A percentile compares a stretch with the other conserved stretches of the same genome.
These are phyloP conservation scores for Amphiura filiformis DNA, from an alignment of 35 echinoderm and acorn worm genomes.

Conservation along the genomic window DNA sequence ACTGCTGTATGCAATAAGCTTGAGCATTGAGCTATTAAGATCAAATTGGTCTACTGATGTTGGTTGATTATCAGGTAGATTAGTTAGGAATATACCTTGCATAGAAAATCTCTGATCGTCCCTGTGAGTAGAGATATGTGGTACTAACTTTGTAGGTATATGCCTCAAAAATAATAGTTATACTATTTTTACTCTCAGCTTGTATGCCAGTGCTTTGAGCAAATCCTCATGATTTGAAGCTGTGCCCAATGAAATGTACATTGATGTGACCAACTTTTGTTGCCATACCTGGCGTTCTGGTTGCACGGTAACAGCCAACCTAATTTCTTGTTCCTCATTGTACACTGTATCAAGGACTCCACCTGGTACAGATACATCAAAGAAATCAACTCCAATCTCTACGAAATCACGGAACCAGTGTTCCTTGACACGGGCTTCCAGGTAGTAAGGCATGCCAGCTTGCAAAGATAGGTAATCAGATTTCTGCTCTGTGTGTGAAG, in stretches of 20 bases:
- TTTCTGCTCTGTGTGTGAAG: not conserved
- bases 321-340: constrained; percentile 29
- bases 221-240: too few relatives aligned
- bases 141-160: too few relatives aligned
- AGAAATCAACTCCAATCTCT: constrained; percentile 34
- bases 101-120: too few relatives aligned
- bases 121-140: too few relatives aligned
- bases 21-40: not conserved
- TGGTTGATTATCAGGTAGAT: too few relatives aligned
- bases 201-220: too few relatives aligned
- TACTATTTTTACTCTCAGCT: too few relatives aligned
- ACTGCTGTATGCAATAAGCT: not conserved
- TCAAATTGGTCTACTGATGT: too few relatives aligned
- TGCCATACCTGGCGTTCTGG: constrained; percentile 24
- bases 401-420: not conserved
- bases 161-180: too few relatives aligned
- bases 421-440: constrained; percentile 34
- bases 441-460: constrained; percentile 2
- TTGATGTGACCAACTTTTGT: too few relatives aligned
- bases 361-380: not conserved
- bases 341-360: not conserved
- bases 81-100: too few relatives aligned
- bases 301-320: not conserved
- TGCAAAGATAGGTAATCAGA: not conserved
- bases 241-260: too few relatives aligned